Percentiles rank a stretch among this genome's conserved stretches.
Conservation (phyloP, 2,113 vertebrate species). For the Nothocercus nigrocapillus region DNA sequence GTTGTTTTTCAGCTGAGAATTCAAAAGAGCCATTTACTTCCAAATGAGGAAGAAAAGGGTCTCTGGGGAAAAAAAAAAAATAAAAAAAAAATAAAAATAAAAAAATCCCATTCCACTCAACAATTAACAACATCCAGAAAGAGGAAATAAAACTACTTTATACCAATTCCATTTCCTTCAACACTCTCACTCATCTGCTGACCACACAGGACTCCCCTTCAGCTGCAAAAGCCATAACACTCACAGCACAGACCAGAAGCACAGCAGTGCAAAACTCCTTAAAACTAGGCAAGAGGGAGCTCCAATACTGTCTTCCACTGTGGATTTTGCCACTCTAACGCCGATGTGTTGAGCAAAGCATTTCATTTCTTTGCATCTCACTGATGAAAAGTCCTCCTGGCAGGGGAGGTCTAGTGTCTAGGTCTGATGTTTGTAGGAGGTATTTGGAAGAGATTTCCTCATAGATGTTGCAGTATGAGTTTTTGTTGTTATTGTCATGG, state of each 20-base stretch:
- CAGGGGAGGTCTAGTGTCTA: not conserved
- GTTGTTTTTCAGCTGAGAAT: not conserved
- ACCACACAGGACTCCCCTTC: not conserved
- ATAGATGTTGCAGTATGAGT: not conserved
- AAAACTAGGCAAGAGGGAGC: not conserved
- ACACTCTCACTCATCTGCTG: not conserved
- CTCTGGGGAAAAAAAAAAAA: not conserved
- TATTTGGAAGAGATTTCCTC: not conserved
- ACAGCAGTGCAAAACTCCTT: not conserved
- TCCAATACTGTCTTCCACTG: not conserved
- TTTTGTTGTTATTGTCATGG: not conserved
- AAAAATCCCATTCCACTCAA: not conserved
- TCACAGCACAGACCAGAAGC: not conserved
- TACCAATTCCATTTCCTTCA: constrained; percentile 7
- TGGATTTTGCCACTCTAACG: not conserved
- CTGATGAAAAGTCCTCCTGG: not conserved
- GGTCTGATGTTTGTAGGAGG: not conserved
- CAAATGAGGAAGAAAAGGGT: not conserved
- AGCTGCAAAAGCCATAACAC: not conserved
- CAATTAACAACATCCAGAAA: not conserved
- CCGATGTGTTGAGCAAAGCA: accelerated
- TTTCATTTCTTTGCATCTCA: not conserved
- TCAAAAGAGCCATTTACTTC: not conserved
- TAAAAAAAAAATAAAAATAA: not conserved
- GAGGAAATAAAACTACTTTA: not conserved